Evolutionary conservation across 2,888 invertebrate species (phyloP).

Genomic region (Sarcophaga caerulescens): DNA sequence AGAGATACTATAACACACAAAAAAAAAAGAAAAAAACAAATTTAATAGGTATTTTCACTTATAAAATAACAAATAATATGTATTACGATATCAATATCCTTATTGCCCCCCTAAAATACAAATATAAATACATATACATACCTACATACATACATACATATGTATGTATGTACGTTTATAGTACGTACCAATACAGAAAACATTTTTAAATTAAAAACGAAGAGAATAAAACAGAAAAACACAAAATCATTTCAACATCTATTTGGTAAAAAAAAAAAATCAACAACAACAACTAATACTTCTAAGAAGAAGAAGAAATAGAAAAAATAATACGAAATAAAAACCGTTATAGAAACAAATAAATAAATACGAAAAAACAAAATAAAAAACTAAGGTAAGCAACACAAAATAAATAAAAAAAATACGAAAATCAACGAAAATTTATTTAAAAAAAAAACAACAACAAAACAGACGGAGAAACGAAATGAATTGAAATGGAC

Average conservation of each 20-base stretch:
- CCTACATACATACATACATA: conserved; percentile 9
- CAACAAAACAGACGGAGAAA: conserved; percentile 25
- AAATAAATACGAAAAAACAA: background rate
- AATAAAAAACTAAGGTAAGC: conserved; percentile 57
- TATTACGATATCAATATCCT: conserved; percentile 16
- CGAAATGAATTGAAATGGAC: conserved; percentile 66
- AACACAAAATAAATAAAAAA: conserved; percentile 17
- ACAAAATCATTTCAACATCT: conserved; percentile 42
- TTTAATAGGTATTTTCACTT: conserved; percentile 35
- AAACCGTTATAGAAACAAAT: conserved; percentile 13
- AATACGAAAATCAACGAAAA: background rate
- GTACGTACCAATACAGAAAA: background rate
- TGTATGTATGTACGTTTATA: background rate
- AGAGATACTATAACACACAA: background rate
- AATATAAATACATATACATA: conserved; percentile 13
- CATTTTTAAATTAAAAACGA: conserved; percentile 1
- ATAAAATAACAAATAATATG: conserved; percentile 11
- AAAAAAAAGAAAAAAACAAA: conserved; percentile 19
- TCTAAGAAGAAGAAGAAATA: background rate
- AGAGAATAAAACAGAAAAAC: conserved; percentile 21
- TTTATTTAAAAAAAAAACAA: background rate
- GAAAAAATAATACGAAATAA: background rate
- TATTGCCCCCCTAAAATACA: conserved; percentile 5
- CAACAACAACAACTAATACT: conserved; percentile 11
- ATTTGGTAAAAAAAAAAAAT: conserved; percentile 13